These are phyloP conservation scores for Melospiza georgiana DNA, from an alignment of 2,113 vertebrate species.

Conservation along the genomic window DNA sequence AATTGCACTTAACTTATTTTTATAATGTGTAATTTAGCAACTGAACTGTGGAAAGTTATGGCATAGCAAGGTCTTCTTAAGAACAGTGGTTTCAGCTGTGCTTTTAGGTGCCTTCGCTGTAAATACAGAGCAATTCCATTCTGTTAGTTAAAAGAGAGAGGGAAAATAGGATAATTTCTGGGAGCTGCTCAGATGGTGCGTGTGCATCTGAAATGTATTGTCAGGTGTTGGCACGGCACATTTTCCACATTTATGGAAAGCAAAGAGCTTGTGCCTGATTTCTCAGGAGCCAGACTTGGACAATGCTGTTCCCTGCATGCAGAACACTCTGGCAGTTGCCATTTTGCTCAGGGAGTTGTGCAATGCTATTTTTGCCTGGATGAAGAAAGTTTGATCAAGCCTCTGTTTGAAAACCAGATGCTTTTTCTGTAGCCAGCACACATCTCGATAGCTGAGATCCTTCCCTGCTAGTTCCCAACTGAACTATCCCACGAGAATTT, in stretches of 20 bases:
- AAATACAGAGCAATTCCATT: neutral
- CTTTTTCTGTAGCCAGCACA: neutral
- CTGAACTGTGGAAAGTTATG: conserved; percentile 57
- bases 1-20: conserved; percentile 66
- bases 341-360: neutral
- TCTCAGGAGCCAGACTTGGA: neutral
- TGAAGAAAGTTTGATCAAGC: neutral
- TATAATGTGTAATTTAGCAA: conserved; percentile 75
- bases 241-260: neutral
- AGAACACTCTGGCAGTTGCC: neutral
- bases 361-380: neutral
- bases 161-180: neutral
- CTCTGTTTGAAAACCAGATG: neutral
- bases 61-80: neutral
- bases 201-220: neutral
- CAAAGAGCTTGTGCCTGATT: neutral
- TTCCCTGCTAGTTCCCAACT: neutral
- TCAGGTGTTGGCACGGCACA: neutral
- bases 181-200: neutral
- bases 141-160: neutral
- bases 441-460: neutral
- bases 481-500: neutral
- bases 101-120: neutral
- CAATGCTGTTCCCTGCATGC: neutral
- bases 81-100: neutral